Conservation (phyloP, 2,113 vertebrate genomes). For the Junco hyemalis region DNA sequence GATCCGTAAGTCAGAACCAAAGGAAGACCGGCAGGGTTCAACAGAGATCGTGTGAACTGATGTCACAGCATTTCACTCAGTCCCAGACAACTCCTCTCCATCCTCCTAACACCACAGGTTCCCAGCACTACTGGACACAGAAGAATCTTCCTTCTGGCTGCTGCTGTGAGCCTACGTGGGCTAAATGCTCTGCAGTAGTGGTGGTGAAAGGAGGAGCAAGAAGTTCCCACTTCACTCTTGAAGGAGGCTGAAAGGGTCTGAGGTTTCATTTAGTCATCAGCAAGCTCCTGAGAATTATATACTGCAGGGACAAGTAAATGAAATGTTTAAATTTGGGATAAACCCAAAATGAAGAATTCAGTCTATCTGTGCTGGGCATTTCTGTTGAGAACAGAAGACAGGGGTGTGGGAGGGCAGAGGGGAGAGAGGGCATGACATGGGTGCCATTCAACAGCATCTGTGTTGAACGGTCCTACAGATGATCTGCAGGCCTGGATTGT, state of each 20-base stretch:
- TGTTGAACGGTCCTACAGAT: too few relatives aligned
- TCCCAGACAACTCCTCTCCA: background rate
- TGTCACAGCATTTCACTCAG: background rate
- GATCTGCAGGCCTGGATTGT: too few relatives aligned
- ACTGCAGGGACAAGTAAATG: background rate
- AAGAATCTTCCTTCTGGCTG: background rate
- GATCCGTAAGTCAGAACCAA: background rate
- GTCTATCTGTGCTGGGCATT: background rate
- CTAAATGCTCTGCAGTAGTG: background rate
- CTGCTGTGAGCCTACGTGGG: background rate
- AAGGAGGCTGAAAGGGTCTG: background rate
- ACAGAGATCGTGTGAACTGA: background rate
- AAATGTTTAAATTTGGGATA: background rate
- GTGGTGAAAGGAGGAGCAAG: background rate
- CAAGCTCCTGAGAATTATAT: background rate
- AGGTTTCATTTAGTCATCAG: background rate
- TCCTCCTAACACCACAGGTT: background rate
- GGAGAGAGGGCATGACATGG: fast-evolving
- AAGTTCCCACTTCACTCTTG: background rate
- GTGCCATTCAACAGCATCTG: background rate
- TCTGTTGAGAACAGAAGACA: background rate
- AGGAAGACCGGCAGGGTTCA: background rate
- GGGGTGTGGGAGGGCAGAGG: fast-evolving
- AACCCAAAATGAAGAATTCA: background rate
- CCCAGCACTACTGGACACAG: background rate